phyloP scores from a whole-genome alignment of 1,140 invertebrate genomes.

The Formica exsecta region DNA sequence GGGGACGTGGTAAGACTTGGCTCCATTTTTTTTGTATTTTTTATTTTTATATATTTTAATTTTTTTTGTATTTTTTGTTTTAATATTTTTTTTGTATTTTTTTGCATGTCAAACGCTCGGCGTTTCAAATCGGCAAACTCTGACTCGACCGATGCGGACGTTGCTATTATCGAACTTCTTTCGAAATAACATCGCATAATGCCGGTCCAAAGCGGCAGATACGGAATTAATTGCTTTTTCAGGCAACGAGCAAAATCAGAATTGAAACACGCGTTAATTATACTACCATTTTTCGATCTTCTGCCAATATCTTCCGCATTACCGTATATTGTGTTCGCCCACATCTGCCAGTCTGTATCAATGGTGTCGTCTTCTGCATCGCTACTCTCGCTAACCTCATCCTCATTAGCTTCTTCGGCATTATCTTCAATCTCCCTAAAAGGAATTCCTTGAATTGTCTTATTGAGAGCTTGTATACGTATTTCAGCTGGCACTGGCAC shows the following conservation, averaged over 20 bases:
- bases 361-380: not conserved
- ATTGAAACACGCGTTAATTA: constrained; percentile 36
- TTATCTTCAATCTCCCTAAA: constrained; percentile 2
- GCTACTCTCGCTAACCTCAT: not conserved
- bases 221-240: constrained; percentile 15
- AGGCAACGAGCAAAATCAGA: not conserved
- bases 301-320: not conserved
- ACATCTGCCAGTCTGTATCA: constrained; percentile 24
- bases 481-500: constrained; percentile 33
- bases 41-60: too few relatives aligned
- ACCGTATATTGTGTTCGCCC: constrained; percentile 3
- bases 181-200: constrained; percentile 22
- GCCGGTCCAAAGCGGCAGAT: constrained; percentile 26
- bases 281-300: not conserved
- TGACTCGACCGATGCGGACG: constrained; percentile 2
- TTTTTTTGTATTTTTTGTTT: too few relatives aligned
- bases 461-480: constrained; percentile 37
- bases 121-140: constrained; percentile 6
- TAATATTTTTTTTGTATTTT: too few relatives aligned
- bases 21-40: too few relatives aligned
- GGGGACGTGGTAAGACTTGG: too few relatives aligned
- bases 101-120: not conserved
- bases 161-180: not conserved
- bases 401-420: not conserved
- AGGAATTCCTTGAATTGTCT: constrained; percentile 50